Base-by-base conservation (phyloP, 92 coral and sea anemone species). In the Zoanthus sansibaricus region DNA sequence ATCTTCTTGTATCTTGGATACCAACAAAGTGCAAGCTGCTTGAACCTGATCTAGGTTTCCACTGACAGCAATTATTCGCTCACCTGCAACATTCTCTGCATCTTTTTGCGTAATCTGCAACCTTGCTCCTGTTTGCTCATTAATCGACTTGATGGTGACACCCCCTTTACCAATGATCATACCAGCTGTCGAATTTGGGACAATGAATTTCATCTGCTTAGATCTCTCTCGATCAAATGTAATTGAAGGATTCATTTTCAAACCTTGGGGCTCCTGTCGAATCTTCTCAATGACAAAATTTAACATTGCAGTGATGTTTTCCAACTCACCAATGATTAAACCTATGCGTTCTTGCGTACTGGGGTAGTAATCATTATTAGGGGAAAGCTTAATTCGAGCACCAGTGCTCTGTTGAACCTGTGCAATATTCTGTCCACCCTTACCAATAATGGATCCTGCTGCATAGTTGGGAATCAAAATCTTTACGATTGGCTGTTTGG, bases 101-200 rank as follows among this genome's bases (percentile, higher is more conserved):
- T 93, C 95, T 90, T 97, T 97, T 83, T 97, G 99, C 33, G 98
- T 93, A 79, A 97, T 96, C 91, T 97, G 99, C 87, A 97, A 87
- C 45, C 95, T 87, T 4, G 99, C 99, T 9, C 99, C 99, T 42
- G 99, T 97, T 73, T 95, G 96, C 62, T 97, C 99, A 20, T 94
- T 90, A 70, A 95, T 95, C 46, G 92, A 90, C 89, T 96, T 94
- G 94, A 97, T 95, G 62, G 96, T 94, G 14, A 91, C 82, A 10
- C 99, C 99, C 10, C 94, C 96, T 89, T 95, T 97, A 25, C 99
- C 99, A 52, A 97, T 97, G 71, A 97, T 93, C 96, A 97, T 91
- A 48, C 99, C 99, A 7, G 99, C 99, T 14, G 99, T 97, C 3
- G 99, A 97, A 87, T 97, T 97, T 15, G 99, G 99, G 14, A 97